phyloP scores from a whole-genome alignment of 2,888 invertebrate species.

The Penaeus monodon region DNA sequence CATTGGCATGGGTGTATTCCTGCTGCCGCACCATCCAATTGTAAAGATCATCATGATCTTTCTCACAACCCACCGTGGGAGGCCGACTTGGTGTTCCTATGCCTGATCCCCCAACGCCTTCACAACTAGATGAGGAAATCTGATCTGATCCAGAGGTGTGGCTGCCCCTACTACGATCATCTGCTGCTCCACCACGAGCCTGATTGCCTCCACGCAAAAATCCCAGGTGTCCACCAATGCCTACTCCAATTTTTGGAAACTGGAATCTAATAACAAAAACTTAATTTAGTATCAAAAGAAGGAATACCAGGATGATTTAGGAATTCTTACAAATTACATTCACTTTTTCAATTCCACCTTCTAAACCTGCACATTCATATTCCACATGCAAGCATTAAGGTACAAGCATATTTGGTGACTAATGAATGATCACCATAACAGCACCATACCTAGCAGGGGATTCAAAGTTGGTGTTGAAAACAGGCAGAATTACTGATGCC shows the following conservation, averaged over 20 bases:
- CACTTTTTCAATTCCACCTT: no score
- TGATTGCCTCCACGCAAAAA: constrained; percentile 34
- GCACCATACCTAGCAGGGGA: constrained; percentile 53
- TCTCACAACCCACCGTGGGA: constrained; percentile 37
- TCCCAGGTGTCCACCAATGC: constrained; percentile 28
- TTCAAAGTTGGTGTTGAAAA: constrained; percentile 72
- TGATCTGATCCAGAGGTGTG: constrained; percentile 44
- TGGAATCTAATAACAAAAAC: constrained; percentile 16
- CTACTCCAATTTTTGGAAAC: constrained; percentile 29
- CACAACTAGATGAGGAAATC: constrained; percentile 43
- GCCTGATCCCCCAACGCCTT: constrained; percentile 45
- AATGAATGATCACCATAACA: neutral
- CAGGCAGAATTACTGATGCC: constrained; percentile 83
- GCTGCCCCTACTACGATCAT: constrained; percentile 43
- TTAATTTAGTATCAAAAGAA: neutral
- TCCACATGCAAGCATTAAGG: constrained; percentile 1
- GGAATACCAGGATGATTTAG: no score
- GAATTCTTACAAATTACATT: no score
- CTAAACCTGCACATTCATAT: no score
- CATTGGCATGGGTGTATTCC: constrained; percentile 72
- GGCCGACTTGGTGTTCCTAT: constrained; percentile 46
- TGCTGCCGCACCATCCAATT: constrained; percentile 97
- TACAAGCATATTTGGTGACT: neutral
- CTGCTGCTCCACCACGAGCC: constrained; percentile 13
- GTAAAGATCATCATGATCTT: constrained; percentile 78